A percentile compares a stretch with the other conserved stretches of the same genome.
Conservation (phyloP, 2,113 vertebrate species). For the Pungitius pungitius region DNA sequence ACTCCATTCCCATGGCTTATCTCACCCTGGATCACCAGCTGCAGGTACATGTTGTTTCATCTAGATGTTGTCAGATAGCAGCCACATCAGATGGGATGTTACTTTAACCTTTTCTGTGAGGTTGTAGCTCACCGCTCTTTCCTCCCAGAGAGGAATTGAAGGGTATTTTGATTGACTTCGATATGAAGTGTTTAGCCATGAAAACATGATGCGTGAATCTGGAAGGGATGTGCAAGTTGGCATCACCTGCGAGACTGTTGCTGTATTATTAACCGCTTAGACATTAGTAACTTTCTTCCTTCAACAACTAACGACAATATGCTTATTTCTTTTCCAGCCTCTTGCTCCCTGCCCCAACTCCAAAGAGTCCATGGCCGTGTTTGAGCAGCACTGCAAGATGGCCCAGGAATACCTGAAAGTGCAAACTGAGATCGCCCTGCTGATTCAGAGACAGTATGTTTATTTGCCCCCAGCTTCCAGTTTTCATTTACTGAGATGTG, state of each 20-base stretch:
- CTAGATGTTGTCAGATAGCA: background rate
- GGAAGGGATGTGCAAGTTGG: slow-evolving; percentile 32
- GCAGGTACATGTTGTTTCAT: slow-evolving; percentile 82
- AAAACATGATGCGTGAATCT: slow-evolving; percentile 59
- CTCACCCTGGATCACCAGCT: slow-evolving; percentile 98
- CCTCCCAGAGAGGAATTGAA: background rate
- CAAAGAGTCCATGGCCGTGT: slow-evolving; percentile 99
- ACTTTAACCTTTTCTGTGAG: background rate
- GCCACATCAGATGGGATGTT: background rate
- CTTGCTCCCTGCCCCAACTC: slow-evolving; percentile 98
- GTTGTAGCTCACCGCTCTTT: background rate
- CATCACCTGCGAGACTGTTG: background rate
- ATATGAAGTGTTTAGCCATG: slow-evolving; percentile 47
- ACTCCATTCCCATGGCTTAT: slow-evolving; percentile 99
- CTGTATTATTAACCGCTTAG: slow-evolving; percentile 65
- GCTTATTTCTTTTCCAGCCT: slow-evolving; percentile 86
- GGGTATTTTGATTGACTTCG: slow-evolving; percentile 21
- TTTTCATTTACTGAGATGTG: background rate
- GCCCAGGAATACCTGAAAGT: slow-evolving; percentile 99
- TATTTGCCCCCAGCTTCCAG: background rate
- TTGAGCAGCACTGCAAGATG: slow-evolving; percentile 99
- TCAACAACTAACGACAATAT: slow-evolving; percentile 65
- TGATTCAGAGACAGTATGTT: slow-evolving; percentile 97
- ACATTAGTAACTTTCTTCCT: slow-evolving; percentile 38
- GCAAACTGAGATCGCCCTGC: slow-evolving; percentile 97